Percentiles rank a stretch among this genome's conserved stretches.
Conservation (phyloP, 2,113 vertebrate species). For the Saimiri boliviensis region DNA sequence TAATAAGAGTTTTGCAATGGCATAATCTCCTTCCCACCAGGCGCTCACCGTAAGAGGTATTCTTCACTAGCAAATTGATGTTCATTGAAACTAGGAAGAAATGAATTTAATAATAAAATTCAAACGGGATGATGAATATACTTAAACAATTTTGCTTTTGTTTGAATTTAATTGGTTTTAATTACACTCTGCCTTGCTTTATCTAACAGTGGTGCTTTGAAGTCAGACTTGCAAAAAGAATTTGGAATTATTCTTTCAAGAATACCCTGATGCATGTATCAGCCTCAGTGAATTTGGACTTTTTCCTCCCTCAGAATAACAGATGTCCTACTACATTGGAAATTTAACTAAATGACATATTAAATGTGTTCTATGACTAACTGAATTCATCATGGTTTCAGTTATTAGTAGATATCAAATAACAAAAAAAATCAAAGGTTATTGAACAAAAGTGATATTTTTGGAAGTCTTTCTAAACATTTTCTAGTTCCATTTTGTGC, state of each 20-base stretch:
- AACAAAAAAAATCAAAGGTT: constrained; percentile 13
- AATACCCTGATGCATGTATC: background rate
- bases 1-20: background rate
- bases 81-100: background rate
- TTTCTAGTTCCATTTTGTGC: background rate
- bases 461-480: background rate
- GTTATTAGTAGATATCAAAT: constrained; percentile 39
- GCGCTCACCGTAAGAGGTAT: background rate
- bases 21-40: too few species aligned
- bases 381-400: constrained; percentile 17
- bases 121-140: constrained; percentile 1
- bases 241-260: constrained; percentile 36
- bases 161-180: constrained; percentile 59
- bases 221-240: constrained; percentile 43
- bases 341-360: constrained; percentile 58
- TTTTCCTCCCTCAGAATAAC: constrained; percentile 15
- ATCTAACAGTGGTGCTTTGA: constrained; percentile 43
- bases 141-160: constrained; percentile 51
- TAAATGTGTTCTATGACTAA: constrained; percentile 37
- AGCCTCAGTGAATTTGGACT: background rate
- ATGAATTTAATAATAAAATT: constrained; percentile 24
- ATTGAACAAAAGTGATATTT: constrained; percentile 9
- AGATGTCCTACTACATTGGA: background rate
- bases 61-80: background rate
- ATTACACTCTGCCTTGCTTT: constrained; percentile 37